Base-by-base conservation (phyloP, 2,797 vertebrate species). In the Gephyroberyx darwinii region DNA sequence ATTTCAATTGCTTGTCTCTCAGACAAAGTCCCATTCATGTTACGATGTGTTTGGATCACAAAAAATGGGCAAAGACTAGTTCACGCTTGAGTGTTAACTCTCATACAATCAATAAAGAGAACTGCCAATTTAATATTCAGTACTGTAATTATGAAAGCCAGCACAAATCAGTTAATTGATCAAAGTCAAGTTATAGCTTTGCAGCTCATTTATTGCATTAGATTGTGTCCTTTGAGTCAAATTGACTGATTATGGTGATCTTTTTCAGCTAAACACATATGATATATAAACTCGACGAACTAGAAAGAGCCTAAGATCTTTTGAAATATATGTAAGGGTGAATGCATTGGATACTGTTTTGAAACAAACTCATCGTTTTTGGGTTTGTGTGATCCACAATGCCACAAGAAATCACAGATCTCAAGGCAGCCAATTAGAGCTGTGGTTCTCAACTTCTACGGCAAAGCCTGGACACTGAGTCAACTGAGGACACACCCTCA, bases 361-460 rank as follows among this genome's bases (percentile, higher is more conserved):
- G 74, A 76, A 74, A 30, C 37, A 13, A 12, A 13, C 39, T 13
- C 39, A 12, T 74, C 56, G 58, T 70, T 75, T 48, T 37, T 12
- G 33, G 39, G 60, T 69, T 58, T 77, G 59, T 82, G 65, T 77
- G 71, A 80, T 78, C 65, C 47, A 12, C 48, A 6, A 37, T 54
- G 39, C 67, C 16, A 63, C 57, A 47, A 51, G 73, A 78, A 81
- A 81, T 77, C 47, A 60, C 68, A 52, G 55, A 78, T 85, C 79
- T 82, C 68, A 57, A 68, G 66, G 81, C 68, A 78, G 75, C 81
- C 77, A 89, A 87, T 90, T 88, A 85, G 54, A 78, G 62, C 50
- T 12, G 12, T 0, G 57, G 31, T 53, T 82, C 30, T 66, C 12
- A 1, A 54, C 57, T 69, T 66, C 63, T 57, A 22, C 4, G 0